These are phyloP conservation scores for Corythoichthys haematopterus DNA, from an alignment of 2,113 vertebrate genomes.

Conservation along the genomic window DNA sequence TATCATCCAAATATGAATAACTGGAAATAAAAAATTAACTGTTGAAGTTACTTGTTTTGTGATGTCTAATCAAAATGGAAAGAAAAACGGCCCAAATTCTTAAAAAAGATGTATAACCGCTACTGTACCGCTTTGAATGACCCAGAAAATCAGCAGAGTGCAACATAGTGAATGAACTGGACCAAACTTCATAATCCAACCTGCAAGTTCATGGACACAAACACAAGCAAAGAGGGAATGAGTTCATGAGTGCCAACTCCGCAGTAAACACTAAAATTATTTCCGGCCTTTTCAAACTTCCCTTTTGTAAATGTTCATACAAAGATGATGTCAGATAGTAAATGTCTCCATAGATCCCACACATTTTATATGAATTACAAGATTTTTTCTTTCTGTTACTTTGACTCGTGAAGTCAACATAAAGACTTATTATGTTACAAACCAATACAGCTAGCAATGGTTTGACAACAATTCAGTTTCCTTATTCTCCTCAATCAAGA, in stretches of 20 bases:
- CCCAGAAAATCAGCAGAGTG: slow-evolving; percentile 20
- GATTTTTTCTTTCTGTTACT: background rate
- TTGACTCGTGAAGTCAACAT: background rate
- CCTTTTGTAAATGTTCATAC: slow-evolving; percentile 28
- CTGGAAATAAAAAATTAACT: too few species aligned
- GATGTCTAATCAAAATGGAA: too few species aligned
- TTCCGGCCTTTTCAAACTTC: slow-evolving; percentile 38
- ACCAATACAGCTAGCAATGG: background rate
- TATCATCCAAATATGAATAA: too few species aligned
- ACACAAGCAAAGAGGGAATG: background rate
- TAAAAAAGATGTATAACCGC: too few species aligned
- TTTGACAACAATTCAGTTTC: slow-evolving; percentile 2
- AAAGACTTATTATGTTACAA: background rate
- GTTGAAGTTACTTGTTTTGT: too few species aligned
- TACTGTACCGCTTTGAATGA: slow-evolving; percentile 23
- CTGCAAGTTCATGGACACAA: background rate
- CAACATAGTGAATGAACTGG: slow-evolving; percentile 10
- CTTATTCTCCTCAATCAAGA: background rate
- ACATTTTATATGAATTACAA: background rate
- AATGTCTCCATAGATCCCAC: background rate
- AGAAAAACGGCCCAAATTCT: too few species aligned
- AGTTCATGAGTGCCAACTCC: background rate
- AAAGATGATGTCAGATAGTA: background rate
- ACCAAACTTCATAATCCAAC: slow-evolving; percentile 16
- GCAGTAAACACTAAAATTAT: background rate